These are phyloP conservation scores for Neofelis nebulosa DNA, from an alignment of 2,113 vertebrate species.

Conservation along the genomic window DNA sequence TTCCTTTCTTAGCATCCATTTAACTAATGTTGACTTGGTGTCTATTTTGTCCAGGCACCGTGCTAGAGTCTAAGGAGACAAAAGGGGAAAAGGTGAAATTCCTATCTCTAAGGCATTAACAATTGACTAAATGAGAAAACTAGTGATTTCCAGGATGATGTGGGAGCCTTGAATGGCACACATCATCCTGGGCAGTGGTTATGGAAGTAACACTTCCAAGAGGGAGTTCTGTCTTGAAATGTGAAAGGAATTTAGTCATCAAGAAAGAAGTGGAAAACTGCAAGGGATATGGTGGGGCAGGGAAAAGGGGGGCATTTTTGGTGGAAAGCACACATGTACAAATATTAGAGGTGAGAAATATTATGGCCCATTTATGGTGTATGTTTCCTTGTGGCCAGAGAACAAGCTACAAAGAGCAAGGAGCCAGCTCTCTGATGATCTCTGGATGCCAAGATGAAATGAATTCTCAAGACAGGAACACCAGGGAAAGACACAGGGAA, in stretches of 20 bases:
- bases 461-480: neutral
- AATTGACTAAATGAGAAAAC: neutral
- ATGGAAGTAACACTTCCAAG: neutral
- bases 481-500: neutral
- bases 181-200: neutral
- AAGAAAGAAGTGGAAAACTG: neutral
- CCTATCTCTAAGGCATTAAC: neutral
- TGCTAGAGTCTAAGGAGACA: neutral
- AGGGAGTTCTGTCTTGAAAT: neutral
- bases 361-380: neutral
- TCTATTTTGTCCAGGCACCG: neutral
- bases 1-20: neutral
- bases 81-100: neutral
- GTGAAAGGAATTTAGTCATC: neutral
- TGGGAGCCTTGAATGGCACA: no score
- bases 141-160: neutral
- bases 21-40: neutral
- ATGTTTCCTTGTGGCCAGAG: neutral
- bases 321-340: neutral
- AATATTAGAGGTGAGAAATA: neutral
- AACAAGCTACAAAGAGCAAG: neutral
- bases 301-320: neutral
- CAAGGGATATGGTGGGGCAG: accelerated
- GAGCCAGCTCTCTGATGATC: neutral
- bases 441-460: neutral